phyloP scores from a whole-genome alignment of 2,797 vertebrate genomes.

The Chloroceryle amazona region DNA sequence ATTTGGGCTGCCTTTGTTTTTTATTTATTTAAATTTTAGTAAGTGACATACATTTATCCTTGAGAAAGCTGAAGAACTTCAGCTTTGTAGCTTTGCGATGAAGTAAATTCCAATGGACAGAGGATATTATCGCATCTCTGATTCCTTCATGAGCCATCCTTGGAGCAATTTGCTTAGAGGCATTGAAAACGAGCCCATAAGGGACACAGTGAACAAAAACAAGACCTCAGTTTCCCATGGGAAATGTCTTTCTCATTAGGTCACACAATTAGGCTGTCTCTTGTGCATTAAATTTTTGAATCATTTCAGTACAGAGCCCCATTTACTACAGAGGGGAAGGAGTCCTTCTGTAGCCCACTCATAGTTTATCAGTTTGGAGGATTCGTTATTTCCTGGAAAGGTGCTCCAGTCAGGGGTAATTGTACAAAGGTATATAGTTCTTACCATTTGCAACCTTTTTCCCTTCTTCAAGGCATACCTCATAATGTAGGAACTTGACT shows the following conservation, averaged over 20 bases:
- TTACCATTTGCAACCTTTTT: neutral
- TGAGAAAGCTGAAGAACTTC: neutral
- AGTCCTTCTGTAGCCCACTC: neutral
- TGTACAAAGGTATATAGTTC: neutral
- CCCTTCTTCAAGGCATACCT: neutral
- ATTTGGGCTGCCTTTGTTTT: neutral
- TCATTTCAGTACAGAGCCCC: neutral
- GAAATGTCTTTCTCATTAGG: conserved; percentile 13
- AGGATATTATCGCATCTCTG: neutral
- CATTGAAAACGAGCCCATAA: neutral
- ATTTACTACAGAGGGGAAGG: neutral
- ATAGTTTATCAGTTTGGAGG: neutral
- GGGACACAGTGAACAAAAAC: neutral
- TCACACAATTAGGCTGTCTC: neutral
- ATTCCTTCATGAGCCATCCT: neutral
- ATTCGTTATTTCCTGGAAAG: neutral
- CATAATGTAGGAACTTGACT: neutral
- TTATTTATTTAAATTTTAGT: neutral
- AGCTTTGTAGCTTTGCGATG: neutral
- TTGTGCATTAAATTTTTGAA: neutral
- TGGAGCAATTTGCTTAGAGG: neutral
- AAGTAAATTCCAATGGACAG: neutral
- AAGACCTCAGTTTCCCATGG: conserved; percentile 4
- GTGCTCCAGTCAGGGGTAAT: neutral
- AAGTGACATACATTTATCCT: neutral